These are phyloP conservation scores for Siniperca scherzeri DNA, from an alignment of 2,797 vertebrate genomes.

Conservation along the genomic window DNA sequence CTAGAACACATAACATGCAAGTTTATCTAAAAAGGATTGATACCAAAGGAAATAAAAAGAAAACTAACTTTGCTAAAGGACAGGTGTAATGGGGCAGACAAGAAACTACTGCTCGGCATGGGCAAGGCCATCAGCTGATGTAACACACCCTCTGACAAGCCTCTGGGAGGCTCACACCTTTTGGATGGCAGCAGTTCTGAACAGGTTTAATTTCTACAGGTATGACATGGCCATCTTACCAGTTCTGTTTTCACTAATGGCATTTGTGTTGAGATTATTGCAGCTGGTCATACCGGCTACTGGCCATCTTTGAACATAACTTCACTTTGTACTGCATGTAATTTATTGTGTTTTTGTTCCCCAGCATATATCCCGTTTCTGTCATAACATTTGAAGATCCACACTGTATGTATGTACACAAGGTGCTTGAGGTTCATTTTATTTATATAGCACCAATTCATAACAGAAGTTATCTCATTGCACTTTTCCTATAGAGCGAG, in stretches of 20 bases:
- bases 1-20: not conserved
- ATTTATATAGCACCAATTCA: too few species aligned
- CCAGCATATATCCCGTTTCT: not conserved
- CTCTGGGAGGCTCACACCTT: not conserved
- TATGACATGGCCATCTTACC: not conserved
- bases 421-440: not conserved
- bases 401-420: not conserved
- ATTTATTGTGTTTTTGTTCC: not conserved
- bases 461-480: too few species aligned
- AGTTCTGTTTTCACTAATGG: not conserved
- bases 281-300: not conserved
- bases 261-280: not conserved
- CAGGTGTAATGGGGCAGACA: not conserved
- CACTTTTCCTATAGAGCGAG: too few species aligned
- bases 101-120: not conserved
- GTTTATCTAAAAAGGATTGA: slow-evolving; percentile 13
- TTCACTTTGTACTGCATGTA: not conserved
- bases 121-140: slow-evolving; percentile 12
- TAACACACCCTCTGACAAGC: slow-evolving; percentile 3
- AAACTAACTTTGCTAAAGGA: slow-evolving; percentile 3
- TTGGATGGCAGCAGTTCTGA: not conserved
- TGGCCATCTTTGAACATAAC: not conserved
- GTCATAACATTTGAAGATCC: not conserved
- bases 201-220: slow-evolving; percentile 10
- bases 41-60: slow-evolving; percentile 26